Percentiles rank a stretch among this genome's conserved stretches.
These are phyloP conservation scores for Tamandua tetradactyla DNA, from an alignment of 2,797 vertebrate genomes.

Conservation along the genomic window DNA sequence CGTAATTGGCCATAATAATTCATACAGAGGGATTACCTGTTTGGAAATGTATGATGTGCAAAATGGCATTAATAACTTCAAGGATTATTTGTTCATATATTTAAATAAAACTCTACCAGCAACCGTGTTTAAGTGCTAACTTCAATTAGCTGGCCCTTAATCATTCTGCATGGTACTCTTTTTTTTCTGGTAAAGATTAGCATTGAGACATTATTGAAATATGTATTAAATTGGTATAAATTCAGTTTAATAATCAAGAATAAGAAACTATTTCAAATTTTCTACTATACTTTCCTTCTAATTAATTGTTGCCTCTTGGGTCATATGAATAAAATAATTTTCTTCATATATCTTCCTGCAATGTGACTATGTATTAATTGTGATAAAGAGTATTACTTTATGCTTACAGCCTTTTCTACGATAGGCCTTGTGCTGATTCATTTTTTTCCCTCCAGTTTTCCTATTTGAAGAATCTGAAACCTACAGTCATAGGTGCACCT, in stretches of 20 bases:
- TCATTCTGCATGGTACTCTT: neutral
- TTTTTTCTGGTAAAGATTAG: neutral
- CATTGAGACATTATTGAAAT: neutral
- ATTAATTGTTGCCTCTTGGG: neutral
- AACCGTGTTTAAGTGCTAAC: neutral
- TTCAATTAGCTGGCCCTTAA: neutral
- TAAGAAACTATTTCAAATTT: neutral
- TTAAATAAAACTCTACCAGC: neutral
- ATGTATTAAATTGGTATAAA: neutral
- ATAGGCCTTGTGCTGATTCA: neutral
- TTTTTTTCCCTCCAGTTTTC: neutral
- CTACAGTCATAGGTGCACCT: neutral
- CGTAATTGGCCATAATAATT: neutral
- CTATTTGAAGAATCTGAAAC: neutral
- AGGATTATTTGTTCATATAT: neutral
- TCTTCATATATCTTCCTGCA: neutral
- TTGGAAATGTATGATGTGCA: neutral
- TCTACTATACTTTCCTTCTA: neutral
- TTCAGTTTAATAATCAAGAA: conserved; percentile 1
- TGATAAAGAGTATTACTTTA: neutral
- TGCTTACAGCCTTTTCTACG: neutral
- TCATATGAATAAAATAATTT: neutral
- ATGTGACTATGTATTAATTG: neutral
- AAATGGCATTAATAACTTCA: neutral
- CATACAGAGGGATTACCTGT: neutral